Base-by-base conservation (phyloP, 2,888 invertebrate genomes). In the Mythimna impura region DNA sequence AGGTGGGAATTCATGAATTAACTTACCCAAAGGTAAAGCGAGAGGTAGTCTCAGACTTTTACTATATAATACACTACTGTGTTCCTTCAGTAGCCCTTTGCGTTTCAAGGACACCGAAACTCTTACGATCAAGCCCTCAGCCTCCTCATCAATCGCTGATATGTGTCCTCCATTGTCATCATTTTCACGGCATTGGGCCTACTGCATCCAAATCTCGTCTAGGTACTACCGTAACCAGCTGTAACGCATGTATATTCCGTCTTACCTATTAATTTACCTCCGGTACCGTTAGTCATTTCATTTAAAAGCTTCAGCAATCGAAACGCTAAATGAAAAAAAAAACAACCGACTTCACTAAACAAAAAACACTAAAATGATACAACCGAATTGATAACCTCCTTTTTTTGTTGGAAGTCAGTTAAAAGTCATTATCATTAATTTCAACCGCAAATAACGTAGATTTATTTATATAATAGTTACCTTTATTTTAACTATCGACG, bases 391-490 rank as follows among this genome's bases (percentile, higher is more conserved):
- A n/a, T n/a, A n/a, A n/a, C n/a, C n/a, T n/a, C n/a, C n/a, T n/a
- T n/a, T n/a, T n/a, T n/a, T n/a, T n/a, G n/a, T n/a, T n/a, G n/a
- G n/a, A n/a, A n/a, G n/a, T n/a, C n/a, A n/a, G n/a, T n/a, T n/a
- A n/a, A n/a, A n/a, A n/a, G n/a, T 50, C 25, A 62, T 69, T 55
- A 54, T 40, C 36, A 64, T 25, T 34, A 5, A 71, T 47, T 43
- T 34, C n/a, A 20, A 54, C 47, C 9, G 25, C 47, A 67, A 77
- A 65, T 71, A 60, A 58, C 54, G n/a, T 20, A 10, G 50, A 55
- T 12, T 62, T 65, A 30, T 61, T 78, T 67, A 78, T 71, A 64
- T 71, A 82, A 78, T 60, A 71, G 58, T 64, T 66, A 75, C 50
- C 30, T 60, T 57, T 72, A 73, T 73, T 60, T 71, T 65, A 78